A percentile compares a stretch with the other conserved stretches of the same genome.
Conservation (phyloP, 2,888 invertebrate species). For the Vannuccia rotundouncinata region DNA sequence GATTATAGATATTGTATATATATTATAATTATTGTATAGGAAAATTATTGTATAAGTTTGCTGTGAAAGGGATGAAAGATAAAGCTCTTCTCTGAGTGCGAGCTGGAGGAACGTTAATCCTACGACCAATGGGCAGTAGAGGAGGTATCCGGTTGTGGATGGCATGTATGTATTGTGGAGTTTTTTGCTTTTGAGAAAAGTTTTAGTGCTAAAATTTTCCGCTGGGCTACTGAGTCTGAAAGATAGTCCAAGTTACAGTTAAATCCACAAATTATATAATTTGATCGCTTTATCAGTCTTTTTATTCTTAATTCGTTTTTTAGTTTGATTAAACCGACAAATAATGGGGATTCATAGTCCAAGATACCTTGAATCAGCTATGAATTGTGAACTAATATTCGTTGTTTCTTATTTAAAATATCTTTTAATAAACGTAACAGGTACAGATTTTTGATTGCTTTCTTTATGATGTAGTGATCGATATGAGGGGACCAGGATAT, state of each 20-base stretch:
- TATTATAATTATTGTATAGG: neutral
- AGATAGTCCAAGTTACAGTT: neutral
- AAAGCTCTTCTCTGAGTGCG: conserved; percentile 24
- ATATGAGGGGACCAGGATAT: neutral
- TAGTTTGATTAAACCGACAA: neutral
- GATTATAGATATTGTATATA: conserved; percentile 12
- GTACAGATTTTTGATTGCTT: neutral
- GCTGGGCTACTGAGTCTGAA: neutral
- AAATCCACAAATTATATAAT: neutral
- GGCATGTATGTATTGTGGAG: neutral
- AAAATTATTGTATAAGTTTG: conserved; percentile 15
- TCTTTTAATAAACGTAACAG: neutral
- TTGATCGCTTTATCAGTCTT: neutral
- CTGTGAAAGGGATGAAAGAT: conserved; percentile 16
- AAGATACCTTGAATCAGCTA: neutral
- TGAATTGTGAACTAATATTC: neutral
- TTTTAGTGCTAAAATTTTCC: neutral
- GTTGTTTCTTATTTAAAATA: neutral
- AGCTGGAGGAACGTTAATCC: conserved; percentile 21
- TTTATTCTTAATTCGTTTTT: neutral
- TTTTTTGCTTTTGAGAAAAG: conserved; percentile 1
- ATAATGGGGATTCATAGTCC: neutral
- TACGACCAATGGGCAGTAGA: neutral
- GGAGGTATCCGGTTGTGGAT: neutral
- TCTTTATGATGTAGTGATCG: neutral